Evolutionary conservation across 2,888 invertebrate species (phyloP).

Genomic region (Caenorhabditis sp.): DNA sequence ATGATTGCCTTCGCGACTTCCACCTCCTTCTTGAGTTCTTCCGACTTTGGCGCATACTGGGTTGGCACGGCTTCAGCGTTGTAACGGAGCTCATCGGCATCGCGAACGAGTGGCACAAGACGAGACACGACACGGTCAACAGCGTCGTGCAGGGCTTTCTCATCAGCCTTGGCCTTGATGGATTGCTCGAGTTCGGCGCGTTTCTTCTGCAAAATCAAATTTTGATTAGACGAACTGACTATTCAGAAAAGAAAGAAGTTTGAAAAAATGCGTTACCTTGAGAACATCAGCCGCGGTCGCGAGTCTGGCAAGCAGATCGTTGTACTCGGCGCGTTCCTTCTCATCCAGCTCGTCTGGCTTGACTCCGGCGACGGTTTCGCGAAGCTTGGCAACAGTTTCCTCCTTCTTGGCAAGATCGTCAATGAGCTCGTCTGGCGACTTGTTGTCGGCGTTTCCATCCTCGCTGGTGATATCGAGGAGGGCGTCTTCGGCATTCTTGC

Average conservation of each 20-base stretch:
- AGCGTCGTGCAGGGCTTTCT: conserved; percentile 53
- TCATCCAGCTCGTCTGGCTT: conserved; percentile 60
- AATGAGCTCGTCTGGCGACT: conserved; percentile 55
- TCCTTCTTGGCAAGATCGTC: conserved; percentile 53
- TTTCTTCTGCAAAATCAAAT: conserved; percentile 43
- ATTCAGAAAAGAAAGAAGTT: neutral
- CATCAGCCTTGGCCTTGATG: conserved; percentile 53
- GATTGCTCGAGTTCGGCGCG: conserved; percentile 58
- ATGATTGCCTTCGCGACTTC: conserved; percentile 45
- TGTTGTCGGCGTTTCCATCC: conserved; percentile 33
- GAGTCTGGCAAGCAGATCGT: conserved; percentile 61
- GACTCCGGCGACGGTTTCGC: conserved; percentile 45
- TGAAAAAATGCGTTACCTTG: conserved; percentile 45
- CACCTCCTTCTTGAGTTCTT: conserved; percentile 57
- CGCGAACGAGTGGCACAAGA: conserved; percentile 58
- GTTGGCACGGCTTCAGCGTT: conserved; percentile 64
- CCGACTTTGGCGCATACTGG: conserved; percentile 59
- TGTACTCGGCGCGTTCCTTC: conserved; percentile 58
- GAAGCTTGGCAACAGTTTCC: conserved; percentile 52
- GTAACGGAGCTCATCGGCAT: conserved; percentile 56
- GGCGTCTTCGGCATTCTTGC: conserved; percentile 65
- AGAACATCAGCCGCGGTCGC: conserved; percentile 59
- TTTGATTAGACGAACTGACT: neutral
- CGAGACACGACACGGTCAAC: conserved; percentile 51
- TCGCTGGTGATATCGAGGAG: conserved; percentile 58